Percentiles rank a stretch among this genome's conserved stretches.
phyloP scores from a whole-genome alignment of 2,113 vertebrate genomes.

The Cynocephalus volans region DNA sequence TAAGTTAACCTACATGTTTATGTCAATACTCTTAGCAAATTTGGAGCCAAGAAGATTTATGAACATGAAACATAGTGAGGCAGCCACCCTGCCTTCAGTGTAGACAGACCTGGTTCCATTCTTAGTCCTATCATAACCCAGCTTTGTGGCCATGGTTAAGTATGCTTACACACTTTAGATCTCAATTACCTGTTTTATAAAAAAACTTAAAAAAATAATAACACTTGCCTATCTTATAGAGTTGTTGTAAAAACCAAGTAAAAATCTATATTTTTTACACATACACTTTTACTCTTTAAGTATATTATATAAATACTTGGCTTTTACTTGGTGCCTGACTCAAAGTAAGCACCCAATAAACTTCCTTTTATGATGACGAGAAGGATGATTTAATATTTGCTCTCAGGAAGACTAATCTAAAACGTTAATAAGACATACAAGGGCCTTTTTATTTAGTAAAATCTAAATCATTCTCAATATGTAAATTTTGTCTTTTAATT shows the following conservation, averaged over 20 bases:
- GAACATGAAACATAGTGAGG: background rate
- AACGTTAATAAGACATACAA: background rate
- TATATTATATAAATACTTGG: background rate
- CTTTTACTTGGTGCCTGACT: background rate
- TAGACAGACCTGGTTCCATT: background rate
- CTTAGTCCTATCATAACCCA: background rate
- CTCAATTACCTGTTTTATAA: background rate
- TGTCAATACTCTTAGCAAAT: background rate
- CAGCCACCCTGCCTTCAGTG: background rate
- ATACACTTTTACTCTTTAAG: too few species aligned
- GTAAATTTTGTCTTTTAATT: background rate
- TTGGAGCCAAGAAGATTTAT: background rate
- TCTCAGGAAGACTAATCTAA: slow-evolving; percentile 23
- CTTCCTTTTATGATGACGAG: background rate
- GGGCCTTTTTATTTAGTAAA: background rate
- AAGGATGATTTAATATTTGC: background rate
- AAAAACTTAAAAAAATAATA: background rate
- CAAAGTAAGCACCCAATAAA: slow-evolving; percentile 2
- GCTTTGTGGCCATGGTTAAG: background rate
- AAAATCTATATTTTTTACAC: background rate
- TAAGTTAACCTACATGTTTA: background rate
- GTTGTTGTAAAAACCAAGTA: background rate
- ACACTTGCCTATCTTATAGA: background rate
- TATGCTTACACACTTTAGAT: background rate
- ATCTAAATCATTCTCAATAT: slow-evolving; percentile 1